These are phyloP conservation scores for Megaceryle torquata DNA, from an alignment of 2,113 vertebrate species.

Conservation along the genomic window DNA sequence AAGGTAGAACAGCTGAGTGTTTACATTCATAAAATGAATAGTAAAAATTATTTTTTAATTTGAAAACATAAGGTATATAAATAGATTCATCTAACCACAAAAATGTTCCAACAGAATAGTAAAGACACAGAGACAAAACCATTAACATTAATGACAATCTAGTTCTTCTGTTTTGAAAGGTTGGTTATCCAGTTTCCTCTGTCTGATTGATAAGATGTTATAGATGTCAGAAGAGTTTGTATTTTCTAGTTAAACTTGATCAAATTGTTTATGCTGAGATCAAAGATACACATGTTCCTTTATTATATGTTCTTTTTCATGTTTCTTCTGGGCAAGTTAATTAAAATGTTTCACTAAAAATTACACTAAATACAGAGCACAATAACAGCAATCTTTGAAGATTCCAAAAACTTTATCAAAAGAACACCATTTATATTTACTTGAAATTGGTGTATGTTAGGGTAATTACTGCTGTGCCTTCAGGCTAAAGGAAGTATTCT, in stretches of 20 bases:
- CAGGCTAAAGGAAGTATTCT: constrained; percentile 61
- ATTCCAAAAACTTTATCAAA: constrained; percentile 63
- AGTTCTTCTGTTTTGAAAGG: constrained; percentile 4
- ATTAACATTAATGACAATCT: constrained; percentile 38
- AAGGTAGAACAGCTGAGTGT: background rate
- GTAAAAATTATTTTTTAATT: background rate
- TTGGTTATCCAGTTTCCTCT: constrained; percentile 36
- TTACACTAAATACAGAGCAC: constrained; percentile 40
- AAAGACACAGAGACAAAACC: constrained; percentile 11
- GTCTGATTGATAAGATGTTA: constrained; percentile 58
- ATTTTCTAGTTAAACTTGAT: constrained; percentile 61
- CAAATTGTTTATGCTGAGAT: constrained; percentile 61
- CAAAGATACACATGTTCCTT: constrained; percentile 57
- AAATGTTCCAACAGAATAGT: background rate
- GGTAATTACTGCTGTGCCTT: constrained; percentile 69
- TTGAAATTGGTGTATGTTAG: constrained; percentile 63
- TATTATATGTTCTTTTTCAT: constrained; percentile 58
- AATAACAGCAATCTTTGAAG: constrained; percentile 67
- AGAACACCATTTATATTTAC: constrained; percentile 64
- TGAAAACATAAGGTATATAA: background rate
- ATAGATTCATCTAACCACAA: constrained; percentile 23
- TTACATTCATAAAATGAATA: background rate
- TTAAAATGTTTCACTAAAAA: constrained; percentile 68
- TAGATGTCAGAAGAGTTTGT: constrained; percentile 54
- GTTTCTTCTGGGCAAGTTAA: constrained; percentile 50